phyloP scores from a whole-genome alignment of 1,140 invertebrate genomes.

The Cheumatopsyche charites region DNA sequence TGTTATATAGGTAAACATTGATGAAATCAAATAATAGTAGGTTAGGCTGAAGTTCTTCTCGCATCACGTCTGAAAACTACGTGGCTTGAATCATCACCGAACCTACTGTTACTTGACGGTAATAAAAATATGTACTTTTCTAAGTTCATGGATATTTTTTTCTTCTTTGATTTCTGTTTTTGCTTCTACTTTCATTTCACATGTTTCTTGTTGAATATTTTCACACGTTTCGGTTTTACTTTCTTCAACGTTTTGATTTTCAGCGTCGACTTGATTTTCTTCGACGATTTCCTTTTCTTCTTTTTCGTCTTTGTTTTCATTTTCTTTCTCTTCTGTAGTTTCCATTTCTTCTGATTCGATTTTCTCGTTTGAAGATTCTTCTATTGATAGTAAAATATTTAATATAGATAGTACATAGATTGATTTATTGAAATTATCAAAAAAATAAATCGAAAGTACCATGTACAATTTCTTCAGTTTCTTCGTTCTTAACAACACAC shows the following conservation, averaged over 20 bases:
- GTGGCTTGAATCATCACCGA: too few species aligned
- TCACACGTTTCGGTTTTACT: not conserved
- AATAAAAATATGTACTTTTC: too few species aligned
- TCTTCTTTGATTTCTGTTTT: slow-evolving; percentile 46
- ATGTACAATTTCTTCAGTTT: not conserved
- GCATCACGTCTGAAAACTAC: too few species aligned
- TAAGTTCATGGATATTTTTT: slow-evolving; percentile 49
- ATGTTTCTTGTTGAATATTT: not conserved
- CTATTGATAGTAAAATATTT: too few species aligned
- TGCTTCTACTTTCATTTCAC: slow-evolving; percentile 31
- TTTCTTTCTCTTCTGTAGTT: slow-evolving; percentile 17
- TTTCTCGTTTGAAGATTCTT: not conserved
- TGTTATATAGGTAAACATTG: too few species aligned
- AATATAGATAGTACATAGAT: too few species aligned
- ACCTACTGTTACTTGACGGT: too few species aligned
- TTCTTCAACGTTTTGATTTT: slow-evolving; percentile 29
- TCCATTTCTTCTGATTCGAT: not conserved
- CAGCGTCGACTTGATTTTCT: slow-evolving; percentile 31
- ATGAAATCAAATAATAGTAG: too few species aligned
- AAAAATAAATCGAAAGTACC: too few species aligned
- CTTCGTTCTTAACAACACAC: not conserved
- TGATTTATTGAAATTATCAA: too few species aligned
- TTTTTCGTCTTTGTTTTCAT: not conserved
- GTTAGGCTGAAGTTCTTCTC: too few species aligned
- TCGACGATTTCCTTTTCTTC: slow-evolving; percentile 9